These are phyloP conservation scores for Aspidoscelis tigris DNA, from an alignment of 2,113 vertebrate species.

Conservation along the genomic window DNA sequence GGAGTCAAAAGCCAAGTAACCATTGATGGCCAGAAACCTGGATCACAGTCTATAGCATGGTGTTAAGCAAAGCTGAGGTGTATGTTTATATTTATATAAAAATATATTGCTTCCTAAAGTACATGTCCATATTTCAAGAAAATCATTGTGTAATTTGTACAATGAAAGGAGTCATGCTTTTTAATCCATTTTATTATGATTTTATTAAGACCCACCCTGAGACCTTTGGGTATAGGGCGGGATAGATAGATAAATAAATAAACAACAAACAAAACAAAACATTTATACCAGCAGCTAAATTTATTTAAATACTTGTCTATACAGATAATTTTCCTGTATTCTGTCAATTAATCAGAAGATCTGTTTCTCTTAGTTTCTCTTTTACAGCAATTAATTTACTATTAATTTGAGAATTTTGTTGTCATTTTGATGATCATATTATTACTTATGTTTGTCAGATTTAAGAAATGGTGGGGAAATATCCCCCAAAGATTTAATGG, in stretches of 20 bases:
- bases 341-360: conserved; percentile 40
- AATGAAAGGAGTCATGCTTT: conserved; percentile 15
- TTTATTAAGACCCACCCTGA: too few species aligned
- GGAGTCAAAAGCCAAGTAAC: conserved; percentile 8
- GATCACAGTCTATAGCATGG: not conserved
- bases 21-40: not conserved
- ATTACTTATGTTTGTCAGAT: conserved; percentile 55
- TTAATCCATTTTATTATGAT: too few species aligned
- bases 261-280: conserved; percentile 18
- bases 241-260: too few species aligned
- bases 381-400: conserved; percentile 31
- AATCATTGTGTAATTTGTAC: conserved; percentile 22
- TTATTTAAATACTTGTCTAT: conserved; percentile 48
- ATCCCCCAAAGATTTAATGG: conserved; percentile 57
- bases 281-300: conserved; percentile 45
- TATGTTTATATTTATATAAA: not conserved
- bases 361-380: conserved; percentile 5
- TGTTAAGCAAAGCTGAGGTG: conserved; percentile 5
- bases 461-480: conserved; percentile 37
- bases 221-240: too few species aligned
- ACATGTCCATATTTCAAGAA: not conserved
- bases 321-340: conserved; percentile 19
- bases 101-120: conserved; percentile 16
- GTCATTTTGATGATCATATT: conserved; percentile 22
- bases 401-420: conserved; percentile 46